These are phyloP conservation scores for Argopecten irradians DNA, from an alignment of 1,140 invertebrate species.

Conservation along the genomic window DNA sequence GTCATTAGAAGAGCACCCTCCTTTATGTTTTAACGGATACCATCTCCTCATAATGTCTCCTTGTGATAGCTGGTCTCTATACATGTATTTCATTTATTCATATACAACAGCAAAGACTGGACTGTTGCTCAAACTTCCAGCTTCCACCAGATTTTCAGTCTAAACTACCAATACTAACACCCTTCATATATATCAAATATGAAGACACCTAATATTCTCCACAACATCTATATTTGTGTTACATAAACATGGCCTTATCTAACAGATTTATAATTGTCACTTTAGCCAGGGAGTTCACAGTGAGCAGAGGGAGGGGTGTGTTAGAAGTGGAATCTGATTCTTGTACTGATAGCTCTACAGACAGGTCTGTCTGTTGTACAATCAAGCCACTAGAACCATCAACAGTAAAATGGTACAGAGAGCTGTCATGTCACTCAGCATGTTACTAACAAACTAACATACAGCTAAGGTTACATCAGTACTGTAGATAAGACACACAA, in stretches of 20 bases:
- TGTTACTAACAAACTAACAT: neutral
- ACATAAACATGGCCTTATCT: neutral
- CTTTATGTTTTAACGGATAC: too few relatives aligned
- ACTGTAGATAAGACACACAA: neutral
- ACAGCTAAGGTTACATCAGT: neutral
- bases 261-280: conserved; percentile 4
- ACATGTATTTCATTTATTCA: too few relatives aligned
- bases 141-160: too few relatives aligned
- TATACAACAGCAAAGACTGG: too few relatives aligned
- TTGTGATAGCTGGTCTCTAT: too few relatives aligned
- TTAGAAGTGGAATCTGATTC: neutral
- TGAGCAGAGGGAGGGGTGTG: neutral
- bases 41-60: too few relatives aligned
- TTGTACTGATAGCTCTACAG: neutral
- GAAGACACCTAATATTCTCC: too few relatives aligned
- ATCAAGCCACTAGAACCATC: neutral
- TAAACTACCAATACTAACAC: too few relatives aligned
- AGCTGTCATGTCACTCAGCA: neutral
- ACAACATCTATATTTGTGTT: neutral
- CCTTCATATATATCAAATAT: too few relatives aligned
- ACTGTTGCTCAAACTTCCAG: too few relatives aligned
- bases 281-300: conserved; percentile 15
- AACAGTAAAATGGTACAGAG: neutral
- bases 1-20: too few relatives aligned
- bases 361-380: neutral